Evolutionary conservation across 2,797 vertebrate species (phyloP), one percentile per base, ranked within the genome.

Genomic region (Acipenser ruthenus): DNA sequence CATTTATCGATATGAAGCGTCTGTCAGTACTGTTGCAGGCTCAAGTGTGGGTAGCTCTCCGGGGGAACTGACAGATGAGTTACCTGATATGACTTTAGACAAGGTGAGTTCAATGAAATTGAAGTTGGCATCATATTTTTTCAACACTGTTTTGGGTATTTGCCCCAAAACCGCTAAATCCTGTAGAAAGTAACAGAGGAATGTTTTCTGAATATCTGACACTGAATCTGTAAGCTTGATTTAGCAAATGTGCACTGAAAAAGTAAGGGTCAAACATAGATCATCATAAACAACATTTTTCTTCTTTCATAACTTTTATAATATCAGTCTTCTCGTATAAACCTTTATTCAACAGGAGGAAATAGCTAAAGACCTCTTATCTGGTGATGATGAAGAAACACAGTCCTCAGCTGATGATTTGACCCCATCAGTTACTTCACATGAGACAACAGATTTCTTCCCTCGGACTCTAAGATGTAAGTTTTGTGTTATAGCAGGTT

Each of bases 1-100:
- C 15, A 96, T 99, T 77, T 99, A 98, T 83, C 95, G 96, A 63
- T 98, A 95, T 64, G 96, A 97, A 78, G 86, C 92, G 1, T 81
- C 94, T 0, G 84, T 90, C 80, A 89, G 89, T 59, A 84, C 86
- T 1, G 82, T 88, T 60, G 89, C 91, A 0, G 89, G 90, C 66
- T 95, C 96, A 70, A 98, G 93, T 82, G 91, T 90, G 4, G 91
- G 94, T 79, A 96, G 96, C 77, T 98, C 95, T 48, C 96, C 96
- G 64, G 95, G 93, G 75, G 96, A 97, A 80, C 90, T 99, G 68
- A 93, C 93, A 1, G 96, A 97, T 81, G 96, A 98, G 65, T 85
- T 98, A 60, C 96, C 96, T 63, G 96, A 99, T 77, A 99, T 99
- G 96, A 98, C 96, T 74, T 80, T 99, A 72, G 96, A 99, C 82